These are phyloP conservation scores for Seladonia tumulorum DNA, from an alignment of 2,888 invertebrate species.

Conservation along the genomic window DNA sequence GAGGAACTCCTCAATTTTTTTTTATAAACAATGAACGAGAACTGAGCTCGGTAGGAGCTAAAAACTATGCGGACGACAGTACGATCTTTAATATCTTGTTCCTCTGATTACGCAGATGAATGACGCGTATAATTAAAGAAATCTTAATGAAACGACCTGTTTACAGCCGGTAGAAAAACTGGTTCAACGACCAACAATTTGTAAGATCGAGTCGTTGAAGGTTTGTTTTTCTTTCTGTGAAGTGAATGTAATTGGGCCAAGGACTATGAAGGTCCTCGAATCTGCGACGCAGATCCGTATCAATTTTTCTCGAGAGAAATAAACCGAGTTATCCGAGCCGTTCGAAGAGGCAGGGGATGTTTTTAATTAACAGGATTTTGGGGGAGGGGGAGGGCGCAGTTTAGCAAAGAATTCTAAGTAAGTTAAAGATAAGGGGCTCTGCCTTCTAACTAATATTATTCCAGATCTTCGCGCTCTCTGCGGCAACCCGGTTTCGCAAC, in stretches of 20 bases:
- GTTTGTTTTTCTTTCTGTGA: not conserved
- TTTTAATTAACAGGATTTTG: slow-evolving; percentile 8
- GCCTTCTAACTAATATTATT: slow-evolving; percentile 27
- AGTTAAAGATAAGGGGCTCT: slow-evolving; percentile 35
- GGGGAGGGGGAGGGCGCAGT: not conserved
- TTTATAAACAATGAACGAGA: not conserved
- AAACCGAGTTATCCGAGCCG: not conserved
- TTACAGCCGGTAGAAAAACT: not conserved
- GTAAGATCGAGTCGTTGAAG: not conserved
- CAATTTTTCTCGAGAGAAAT: slow-evolving; percentile 1
- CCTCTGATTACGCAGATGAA: not conserved
- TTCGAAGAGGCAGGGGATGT: not conserved
- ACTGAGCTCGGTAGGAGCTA: not conserved
- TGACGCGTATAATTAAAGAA: not conserved
- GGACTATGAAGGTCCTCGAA: not conserved
- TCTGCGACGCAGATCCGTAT: not conserved
- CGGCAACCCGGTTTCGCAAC: slow-evolving; percentile 7
- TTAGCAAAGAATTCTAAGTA: slow-evolving; percentile 28
- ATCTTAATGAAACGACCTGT: slow-evolving; percentile 8
- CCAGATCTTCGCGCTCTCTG: slow-evolving; percentile 16
- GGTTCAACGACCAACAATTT: slow-evolving; percentile 1
- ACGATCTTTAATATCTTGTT: not conserved
- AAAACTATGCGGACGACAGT: not conserved
- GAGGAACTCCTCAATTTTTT: not conserved
- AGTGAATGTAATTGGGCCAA: not conserved